These are phyloP conservation scores for Zalophus californianus DNA, from an alignment of 2,797 vertebrate species.

Conservation along the genomic window DNA sequence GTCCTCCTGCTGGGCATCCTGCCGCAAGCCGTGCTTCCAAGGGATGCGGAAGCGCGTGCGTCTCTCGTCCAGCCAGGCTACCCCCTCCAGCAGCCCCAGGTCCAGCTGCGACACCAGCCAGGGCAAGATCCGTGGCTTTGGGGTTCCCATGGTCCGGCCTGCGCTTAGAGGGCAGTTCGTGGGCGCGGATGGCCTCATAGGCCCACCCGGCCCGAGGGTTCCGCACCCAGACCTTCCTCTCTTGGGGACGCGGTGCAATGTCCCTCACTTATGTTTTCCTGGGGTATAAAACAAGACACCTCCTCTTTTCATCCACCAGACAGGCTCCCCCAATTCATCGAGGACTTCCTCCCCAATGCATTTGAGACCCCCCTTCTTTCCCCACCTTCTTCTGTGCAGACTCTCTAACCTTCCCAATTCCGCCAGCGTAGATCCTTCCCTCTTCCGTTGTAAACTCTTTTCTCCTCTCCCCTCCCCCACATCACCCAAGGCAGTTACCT, in stretches of 20 bases:
- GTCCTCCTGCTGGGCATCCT: conserved; percentile 90
- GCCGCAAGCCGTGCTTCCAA: conserved; percentile 94
- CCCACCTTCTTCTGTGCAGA: neutral
- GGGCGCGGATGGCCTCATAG: neutral
- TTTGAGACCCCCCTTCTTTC: neutral
- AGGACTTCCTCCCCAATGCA: neutral
- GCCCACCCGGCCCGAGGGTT: too few relatives aligned
- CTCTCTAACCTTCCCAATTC: neutral
- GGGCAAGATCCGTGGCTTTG: conserved; percentile 91
- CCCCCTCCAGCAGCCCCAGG: conserved; percentile 89
- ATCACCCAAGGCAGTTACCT: neutral
- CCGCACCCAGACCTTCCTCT: neutral
- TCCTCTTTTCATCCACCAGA: neutral
- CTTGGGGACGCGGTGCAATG: neutral
- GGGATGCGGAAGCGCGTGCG: conserved; percentile 90
- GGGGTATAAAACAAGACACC: neutral
- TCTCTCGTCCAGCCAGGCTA: conserved; percentile 89
- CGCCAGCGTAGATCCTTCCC: neutral
- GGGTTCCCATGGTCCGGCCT: conserved; percentile 87
- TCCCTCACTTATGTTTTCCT: neutral
- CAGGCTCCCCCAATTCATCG: neutral
- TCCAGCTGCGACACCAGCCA: conserved; percentile 91
- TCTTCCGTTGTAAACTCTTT: neutral
- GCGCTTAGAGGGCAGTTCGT: neutral
- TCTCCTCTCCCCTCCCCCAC: neutral